These are phyloP conservation scores for Nycteola revayana DNA, from an alignment of 2,888 invertebrate species.

Conservation along the genomic window DNA sequence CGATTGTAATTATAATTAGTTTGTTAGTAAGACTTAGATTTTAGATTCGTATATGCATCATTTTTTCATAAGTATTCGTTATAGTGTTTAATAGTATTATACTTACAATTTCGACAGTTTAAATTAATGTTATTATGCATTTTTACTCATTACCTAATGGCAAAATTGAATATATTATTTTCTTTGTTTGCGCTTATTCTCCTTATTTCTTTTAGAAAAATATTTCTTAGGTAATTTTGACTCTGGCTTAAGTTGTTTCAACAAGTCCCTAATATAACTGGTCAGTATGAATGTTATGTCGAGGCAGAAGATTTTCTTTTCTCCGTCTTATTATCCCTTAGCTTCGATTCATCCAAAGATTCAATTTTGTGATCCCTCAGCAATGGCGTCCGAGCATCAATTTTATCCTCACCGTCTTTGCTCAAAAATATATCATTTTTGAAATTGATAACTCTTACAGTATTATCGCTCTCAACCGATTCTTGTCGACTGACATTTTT, in stretches of 20 bases:
- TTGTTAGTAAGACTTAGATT: neutral
- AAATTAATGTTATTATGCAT: too few species aligned
- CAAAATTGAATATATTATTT: too few species aligned
- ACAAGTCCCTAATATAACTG: constrained; percentile 53
- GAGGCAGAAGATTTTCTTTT: constrained; percentile 77
- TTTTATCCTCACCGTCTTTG: constrained; percentile 58
- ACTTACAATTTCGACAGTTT: too few species aligned
- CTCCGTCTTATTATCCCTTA: constrained; percentile 68
- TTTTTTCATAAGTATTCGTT: neutral
- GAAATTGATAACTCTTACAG: constrained; percentile 61
- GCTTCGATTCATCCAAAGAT: constrained; percentile 72
- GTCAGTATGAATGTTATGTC: constrained; percentile 59
- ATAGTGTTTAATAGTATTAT: too few species aligned
- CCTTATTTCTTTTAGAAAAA: neutral
- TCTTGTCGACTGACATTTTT: constrained; percentile 59
- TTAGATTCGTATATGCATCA: neutral
- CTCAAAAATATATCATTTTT: constrained; percentile 65
- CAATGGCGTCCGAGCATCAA: constrained; percentile 69
- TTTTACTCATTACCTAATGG: too few species aligned
- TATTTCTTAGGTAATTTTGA: too few species aligned
- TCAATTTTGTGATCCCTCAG: constrained; percentile 74
- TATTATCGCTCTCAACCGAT: constrained; percentile 63
- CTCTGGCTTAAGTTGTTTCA: too few species aligned
- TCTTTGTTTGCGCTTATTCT: too few species aligned
- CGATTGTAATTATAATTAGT: neutral